A percentile compares a stretch with the other conserved stretches of the same genome.
phyloP scores from a whole-genome alignment of 2,113 vertebrate genomes.

The Setophaga kirtlandii region DNA sequence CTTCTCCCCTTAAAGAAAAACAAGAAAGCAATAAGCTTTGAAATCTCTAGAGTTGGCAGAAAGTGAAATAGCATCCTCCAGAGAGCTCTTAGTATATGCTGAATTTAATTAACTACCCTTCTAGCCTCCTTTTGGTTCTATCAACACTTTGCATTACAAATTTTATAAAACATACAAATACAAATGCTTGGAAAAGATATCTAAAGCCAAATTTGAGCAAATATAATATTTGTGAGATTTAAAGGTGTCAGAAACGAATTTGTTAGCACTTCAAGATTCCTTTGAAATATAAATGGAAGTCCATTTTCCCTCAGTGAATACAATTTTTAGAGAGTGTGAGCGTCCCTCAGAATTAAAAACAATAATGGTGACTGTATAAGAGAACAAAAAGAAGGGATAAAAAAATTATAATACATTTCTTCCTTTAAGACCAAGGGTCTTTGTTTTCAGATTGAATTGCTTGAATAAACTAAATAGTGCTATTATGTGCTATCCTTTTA shows the following conservation, averaged over 20 bases:
- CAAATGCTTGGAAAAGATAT: not conserved
- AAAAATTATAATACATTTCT: not conserved
- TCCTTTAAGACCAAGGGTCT: not conserved
- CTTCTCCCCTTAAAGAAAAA: not conserved
- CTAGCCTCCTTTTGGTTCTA: not conserved
- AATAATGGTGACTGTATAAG: not conserved
- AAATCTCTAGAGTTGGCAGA: not conserved
- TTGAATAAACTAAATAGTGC: conserved; percentile 17
- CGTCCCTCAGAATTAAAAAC: not conserved
- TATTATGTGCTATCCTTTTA: conserved; percentile 26
- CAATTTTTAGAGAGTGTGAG: not conserved
- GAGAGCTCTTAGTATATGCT: not conserved
- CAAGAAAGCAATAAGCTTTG: not conserved
- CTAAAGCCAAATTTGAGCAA: not conserved
- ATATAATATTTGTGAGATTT: not conserved
- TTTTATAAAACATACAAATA: not conserved
- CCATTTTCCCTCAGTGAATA: not conserved
- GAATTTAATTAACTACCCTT: not conserved
- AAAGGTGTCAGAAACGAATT: not conserved
- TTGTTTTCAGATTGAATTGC: conserved; percentile 39
- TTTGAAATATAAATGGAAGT: not conserved
- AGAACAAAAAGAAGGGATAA: not conserved
- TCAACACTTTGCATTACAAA: not conserved
- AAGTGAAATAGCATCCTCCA: not conserved
- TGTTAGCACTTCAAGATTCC: not conserved